phyloP scores from a whole-genome alignment of 2,113 vertebrate species.

The Ptilorrhoa leucosticta region DNA sequence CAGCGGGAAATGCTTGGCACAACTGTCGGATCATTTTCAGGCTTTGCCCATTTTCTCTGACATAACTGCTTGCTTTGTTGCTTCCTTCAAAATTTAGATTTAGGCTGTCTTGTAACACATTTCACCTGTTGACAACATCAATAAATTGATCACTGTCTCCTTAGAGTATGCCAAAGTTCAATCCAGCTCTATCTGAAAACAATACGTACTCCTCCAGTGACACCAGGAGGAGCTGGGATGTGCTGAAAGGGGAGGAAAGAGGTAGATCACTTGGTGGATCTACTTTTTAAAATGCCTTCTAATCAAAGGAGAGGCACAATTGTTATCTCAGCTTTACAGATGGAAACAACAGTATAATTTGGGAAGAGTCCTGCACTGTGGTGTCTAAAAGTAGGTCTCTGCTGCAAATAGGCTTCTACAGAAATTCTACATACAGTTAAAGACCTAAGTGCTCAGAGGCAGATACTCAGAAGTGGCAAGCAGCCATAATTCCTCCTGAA shows the following conservation, averaged over 20 bases:
- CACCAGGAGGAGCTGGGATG: background rate
- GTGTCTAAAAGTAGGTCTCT: background rate
- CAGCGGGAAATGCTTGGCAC: background rate
- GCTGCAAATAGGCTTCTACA: background rate
- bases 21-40: background rate
- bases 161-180: background rate
- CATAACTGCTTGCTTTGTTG: background rate
- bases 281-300: background rate
- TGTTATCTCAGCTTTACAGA: background rate
- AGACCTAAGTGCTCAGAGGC: background rate
- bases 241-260: background rate
- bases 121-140: background rate
- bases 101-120: background rate
- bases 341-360: background rate
- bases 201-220: background rate
- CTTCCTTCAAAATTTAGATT: background rate
- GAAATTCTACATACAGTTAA: background rate
- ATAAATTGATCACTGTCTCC: background rate
- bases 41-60: background rate
- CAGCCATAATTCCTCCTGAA: conserved; percentile 24
- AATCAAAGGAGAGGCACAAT: background rate
- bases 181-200: background rate
- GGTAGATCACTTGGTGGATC: background rate
- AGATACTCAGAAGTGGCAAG: conserved; percentile 24
- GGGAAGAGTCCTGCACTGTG: background rate